A percentile compares a stretch with the other conserved stretches of the same genome.
Evolutionary conservation across 2,888 invertebrate species (phyloP).

Genomic region (Priocnemis perturbator): DNA sequence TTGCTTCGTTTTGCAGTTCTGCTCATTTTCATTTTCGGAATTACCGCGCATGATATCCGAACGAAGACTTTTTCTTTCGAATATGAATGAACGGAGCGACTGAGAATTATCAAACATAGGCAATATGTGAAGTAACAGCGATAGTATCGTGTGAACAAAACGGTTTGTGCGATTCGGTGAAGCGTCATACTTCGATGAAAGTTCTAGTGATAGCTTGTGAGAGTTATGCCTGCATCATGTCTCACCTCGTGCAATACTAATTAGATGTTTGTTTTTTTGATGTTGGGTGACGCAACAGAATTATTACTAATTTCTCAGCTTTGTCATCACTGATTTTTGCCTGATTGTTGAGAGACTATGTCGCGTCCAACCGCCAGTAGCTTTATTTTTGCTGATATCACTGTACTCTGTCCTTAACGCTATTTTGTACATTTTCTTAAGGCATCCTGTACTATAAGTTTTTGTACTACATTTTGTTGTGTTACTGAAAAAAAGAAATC

Average conservation of each 20-base stretch:
- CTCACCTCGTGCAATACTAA: slow-evolving; percentile 30
- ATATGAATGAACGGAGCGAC: not conserved
- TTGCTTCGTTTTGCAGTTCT: slow-evolving; percentile 6
- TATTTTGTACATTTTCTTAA: slow-evolving; percentile 32
- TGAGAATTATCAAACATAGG: not conserved
- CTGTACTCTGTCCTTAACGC: slow-evolving; percentile 31
- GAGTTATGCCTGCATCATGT: slow-evolving; percentile 26
- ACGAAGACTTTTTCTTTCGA: slow-evolving; percentile 10
- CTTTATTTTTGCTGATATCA: slow-evolving; percentile 29
- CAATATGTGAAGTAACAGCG: slow-evolving; percentile 2
- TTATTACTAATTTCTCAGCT: slow-evolving; percentile 36
- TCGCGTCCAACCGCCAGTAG: slow-evolving; percentile 26
- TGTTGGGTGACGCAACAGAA: slow-evolving; percentile 39
- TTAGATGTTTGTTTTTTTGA: slow-evolving; percentile 40
- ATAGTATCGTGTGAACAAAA: slow-evolving; percentile 46
- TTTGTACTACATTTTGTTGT: slow-evolving; percentile 33
- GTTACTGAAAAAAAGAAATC: slow-evolving; percentile 11
- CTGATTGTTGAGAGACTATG: slow-evolving; percentile 30
- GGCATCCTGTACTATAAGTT: slow-evolving; percentile 27
- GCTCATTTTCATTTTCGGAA: slow-evolving; percentile 28
- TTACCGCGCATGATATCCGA: slow-evolving; percentile 40
- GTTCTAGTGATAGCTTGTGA: slow-evolving; percentile 31
- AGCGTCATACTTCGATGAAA: slow-evolving; percentile 14
- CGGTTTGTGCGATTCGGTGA: slow-evolving; percentile 41
- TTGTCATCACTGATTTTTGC: slow-evolving; percentile 39